phyloP scores from a whole-genome alignment of 92 coral and sea anemone genomes.

The Palythoa heliodiscus region DNA sequence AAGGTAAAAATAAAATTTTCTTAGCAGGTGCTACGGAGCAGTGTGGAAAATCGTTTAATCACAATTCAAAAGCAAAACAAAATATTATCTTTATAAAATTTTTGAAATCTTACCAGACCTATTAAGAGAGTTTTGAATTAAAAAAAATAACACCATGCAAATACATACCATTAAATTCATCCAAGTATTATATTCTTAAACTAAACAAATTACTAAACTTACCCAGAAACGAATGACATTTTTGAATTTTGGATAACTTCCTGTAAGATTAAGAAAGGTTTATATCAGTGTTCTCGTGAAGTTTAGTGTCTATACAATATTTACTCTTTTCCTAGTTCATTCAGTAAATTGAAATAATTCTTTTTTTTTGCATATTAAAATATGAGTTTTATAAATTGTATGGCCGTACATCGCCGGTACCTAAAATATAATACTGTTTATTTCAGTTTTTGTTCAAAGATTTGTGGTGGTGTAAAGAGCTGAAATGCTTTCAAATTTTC shows the following conservation, averaged over 20 bases:
- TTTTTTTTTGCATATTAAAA: background rate
- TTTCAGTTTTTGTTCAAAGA: background rate
- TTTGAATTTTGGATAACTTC: background rate
- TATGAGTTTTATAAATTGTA: background rate
- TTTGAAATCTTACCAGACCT: background rate
- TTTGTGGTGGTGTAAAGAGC: background rate
- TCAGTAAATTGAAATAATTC: conserved; percentile 6
- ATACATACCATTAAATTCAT: background rate
- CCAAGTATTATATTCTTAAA: background rate
- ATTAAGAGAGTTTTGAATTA: background rate
- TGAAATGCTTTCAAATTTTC: background rate
- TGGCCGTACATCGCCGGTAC: background rate
- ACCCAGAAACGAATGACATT: background rate
- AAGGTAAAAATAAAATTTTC: conserved; percentile 12
- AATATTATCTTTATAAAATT: conserved; percentile 27
- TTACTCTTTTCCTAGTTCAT: background rate
- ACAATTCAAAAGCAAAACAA: conserved; percentile 29
- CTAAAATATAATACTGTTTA: background rate
- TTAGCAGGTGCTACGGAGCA: conserved; percentile 28
- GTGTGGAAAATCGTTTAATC: conserved; percentile 33
- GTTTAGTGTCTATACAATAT: background rate
- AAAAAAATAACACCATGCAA: background rate
- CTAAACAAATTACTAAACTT: background rate
- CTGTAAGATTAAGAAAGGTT: background rate
- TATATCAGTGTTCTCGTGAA: background rate